Base-by-base conservation (phyloP, 2,797 vertebrate species). In the Rhynchonycteris naso region DNA sequence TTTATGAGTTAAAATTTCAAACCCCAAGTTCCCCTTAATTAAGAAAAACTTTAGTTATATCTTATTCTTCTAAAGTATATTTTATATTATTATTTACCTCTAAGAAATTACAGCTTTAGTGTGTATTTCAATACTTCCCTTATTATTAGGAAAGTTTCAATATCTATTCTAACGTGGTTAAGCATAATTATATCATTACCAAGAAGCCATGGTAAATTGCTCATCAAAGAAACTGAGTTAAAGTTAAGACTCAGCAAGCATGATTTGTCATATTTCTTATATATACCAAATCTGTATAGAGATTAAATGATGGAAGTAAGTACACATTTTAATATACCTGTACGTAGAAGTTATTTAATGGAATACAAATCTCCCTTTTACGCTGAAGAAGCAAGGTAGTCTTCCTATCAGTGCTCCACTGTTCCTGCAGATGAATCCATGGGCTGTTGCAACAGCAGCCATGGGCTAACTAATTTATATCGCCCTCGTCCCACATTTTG, bases 1-100 rank as follows among this genome's bases (percentile, higher is more conserved):
- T 35, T 91, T 93, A 85, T 78, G 93, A 95, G 83, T 90, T 82
- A 66, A 94, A 92, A 58, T 16, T 81, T 80, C 30, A 87, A 81
- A 66, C 38, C 68, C n/a, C 47, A 78, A 74, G 5, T 89, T 95
- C 71, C 90, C 65, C 4, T 19, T 71, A 93, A 94, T 79, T 95
- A 16, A 85, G 58, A 93, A 38, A 90, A 56, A 7, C 38, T 54
- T 89, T 38, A 43, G 52, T 90, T 93, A 84, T n/a, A 56, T 87
- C 92, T 88, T 79, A 28, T 94, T 81, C 33, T 83, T 43, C 68
- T 68, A 30, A 91, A 65, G 10, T 90, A 5, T 81, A 5, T 85
- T 88, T n/a, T 86, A 11, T 69, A 56, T 91, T 28, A 54, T 85
- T 93, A 69, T 65, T 95, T 93, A 47, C 83, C 21, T 80, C 5